Percentiles rank a stretch among this genome's conserved stretches.
Evolutionary conservation across 2,888 invertebrate species (phyloP).

Genomic region (Allophyes oxyacanthae): DNA sequence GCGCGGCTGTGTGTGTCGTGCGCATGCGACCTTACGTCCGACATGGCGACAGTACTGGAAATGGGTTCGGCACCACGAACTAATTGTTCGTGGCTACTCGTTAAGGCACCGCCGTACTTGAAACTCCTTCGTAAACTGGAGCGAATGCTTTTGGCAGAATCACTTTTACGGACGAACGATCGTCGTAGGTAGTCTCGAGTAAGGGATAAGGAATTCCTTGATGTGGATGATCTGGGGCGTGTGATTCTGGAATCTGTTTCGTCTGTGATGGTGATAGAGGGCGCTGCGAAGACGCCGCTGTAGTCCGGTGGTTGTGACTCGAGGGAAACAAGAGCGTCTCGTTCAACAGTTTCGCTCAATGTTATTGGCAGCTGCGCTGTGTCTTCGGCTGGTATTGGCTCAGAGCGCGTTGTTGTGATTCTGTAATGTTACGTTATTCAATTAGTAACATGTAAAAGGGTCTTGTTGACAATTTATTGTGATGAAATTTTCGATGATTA

Average conservation of each 20-base stretch:
- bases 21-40: conserved; percentile 72
- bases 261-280: conserved; percentile 74
- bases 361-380: conserved; percentile 80
- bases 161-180: conserved; percentile 82
- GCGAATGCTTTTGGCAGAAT: conserved; percentile 81
- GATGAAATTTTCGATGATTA: too few relatives aligned
- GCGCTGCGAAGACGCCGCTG: conserved; percentile 67
- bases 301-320: conserved; percentile 69
- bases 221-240: conserved; percentile 68
- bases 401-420: conserved; percentile 75
- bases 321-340: conserved; percentile 55
- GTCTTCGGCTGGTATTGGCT: conserved; percentile 66
- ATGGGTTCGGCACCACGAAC: conserved; percentile 90
- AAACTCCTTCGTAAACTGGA: conserved; percentile 82
- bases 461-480: too few relatives aligned
- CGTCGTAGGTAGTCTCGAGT: conserved; percentile 78
- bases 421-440: conserved; percentile 57
- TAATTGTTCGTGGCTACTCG: conserved; percentile 89
- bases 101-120: conserved; percentile 79
- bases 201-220: conserved; percentile 74
- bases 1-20: conserved; percentile 72
- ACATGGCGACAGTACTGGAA: conserved; percentile 85
- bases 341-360: conserved; percentile 80
- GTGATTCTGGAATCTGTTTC: conserved; percentile 67
- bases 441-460: too few relatives aligned